A percentile compares a stretch with the other conserved stretches of the same genome.
Evolutionary conservation across 2,797 vertebrate genomes (phyloP).

Genomic region (Tympanoctomys barrerae): DNA sequence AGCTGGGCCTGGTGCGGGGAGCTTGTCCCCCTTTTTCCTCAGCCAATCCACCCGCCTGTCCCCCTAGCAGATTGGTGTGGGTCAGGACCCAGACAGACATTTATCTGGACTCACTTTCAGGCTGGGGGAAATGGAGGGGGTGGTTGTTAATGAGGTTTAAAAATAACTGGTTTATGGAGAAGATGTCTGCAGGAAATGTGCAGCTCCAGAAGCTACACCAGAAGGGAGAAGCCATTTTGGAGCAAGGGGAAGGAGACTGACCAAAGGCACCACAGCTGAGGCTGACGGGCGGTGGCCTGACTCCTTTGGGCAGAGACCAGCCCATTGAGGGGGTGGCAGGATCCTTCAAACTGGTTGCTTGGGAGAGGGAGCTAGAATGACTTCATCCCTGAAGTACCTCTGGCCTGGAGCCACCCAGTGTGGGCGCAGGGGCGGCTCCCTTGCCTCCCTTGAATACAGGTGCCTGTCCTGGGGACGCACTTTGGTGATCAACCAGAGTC

Average conservation of each 20-base stretch:
- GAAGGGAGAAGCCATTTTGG: background rate
- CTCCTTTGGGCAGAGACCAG: background rate
- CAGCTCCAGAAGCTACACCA: constrained; percentile 33
- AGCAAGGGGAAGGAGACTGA: background rate
- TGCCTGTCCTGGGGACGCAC: background rate
- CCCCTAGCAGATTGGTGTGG: background rate
- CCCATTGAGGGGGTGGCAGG: background rate
- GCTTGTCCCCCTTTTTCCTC: background rate
- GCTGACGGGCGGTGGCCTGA: background rate
- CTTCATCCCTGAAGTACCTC: constrained; percentile 5
- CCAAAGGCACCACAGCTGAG: background rate
- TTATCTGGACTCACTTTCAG: constrained; percentile 52
- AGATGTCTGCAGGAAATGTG: constrained; percentile 64
- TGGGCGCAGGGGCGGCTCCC: background rate
- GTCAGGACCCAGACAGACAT: constrained; percentile 39
- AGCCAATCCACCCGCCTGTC: background rate
- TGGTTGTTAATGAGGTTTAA: constrained; percentile 70
- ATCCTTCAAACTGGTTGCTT: background rate
- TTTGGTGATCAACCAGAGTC: background rate
- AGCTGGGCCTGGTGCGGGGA: background rate
- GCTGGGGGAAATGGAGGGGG: background rate
- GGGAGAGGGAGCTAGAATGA: constrained; percentile 34
- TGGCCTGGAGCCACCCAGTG: constrained; percentile 42
- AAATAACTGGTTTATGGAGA: constrained; percentile 76
- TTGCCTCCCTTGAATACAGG: background rate